Base-by-base conservation (phyloP, 2,888 invertebrate genomes). In the Drosophila gaucha region DNA sequence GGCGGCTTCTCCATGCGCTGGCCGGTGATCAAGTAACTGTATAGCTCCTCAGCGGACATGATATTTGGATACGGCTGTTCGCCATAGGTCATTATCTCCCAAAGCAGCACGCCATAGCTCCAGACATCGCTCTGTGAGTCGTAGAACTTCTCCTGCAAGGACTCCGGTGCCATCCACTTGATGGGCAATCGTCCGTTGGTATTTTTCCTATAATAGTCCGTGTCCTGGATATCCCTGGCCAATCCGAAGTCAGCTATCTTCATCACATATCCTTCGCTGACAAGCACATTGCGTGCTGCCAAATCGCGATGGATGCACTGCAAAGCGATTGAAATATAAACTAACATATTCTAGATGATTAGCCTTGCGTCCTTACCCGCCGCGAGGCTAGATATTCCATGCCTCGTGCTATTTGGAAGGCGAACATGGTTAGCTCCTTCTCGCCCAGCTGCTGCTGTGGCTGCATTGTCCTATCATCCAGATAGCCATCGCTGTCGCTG, bases 131-230 rank as follows among this genome's bases (percentile, higher is more conserved):
- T 96, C 93, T 97, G 96, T 20, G 96, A 95, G 36, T 97, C 99
- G 92, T 99, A 99, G 38, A 98, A 95, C 87, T 98, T 95, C 89
- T 98, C 97, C 91, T 98, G 98, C 22, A 99, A 93, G 0, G 99
- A 98, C 92, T 99, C 99, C 0, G 99, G 98, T 0, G 99, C 98
- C 99, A 99, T 99, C 99, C 99, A 99, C 92, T 99, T 99, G 31
- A 99, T 97, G 1, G 99, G 99, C 73, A 99, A 93, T 39, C 98
- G 93, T 22, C 99, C 99, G 91, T 99, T 98, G 28, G 98, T 98
- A 76, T 96, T 97, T 93, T 99, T 99, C 74, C 97, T 95, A 91
- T 99, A 99, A 91, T 99, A 99, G 90, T 99, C 98, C 87, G 97
- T 96, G 85, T 96, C 96, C 90, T 97, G 97, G 28, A 99, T 96